phyloP scores from a whole-genome alignment of 2,797 vertebrate species.

The Pangasius macronema region DNA sequence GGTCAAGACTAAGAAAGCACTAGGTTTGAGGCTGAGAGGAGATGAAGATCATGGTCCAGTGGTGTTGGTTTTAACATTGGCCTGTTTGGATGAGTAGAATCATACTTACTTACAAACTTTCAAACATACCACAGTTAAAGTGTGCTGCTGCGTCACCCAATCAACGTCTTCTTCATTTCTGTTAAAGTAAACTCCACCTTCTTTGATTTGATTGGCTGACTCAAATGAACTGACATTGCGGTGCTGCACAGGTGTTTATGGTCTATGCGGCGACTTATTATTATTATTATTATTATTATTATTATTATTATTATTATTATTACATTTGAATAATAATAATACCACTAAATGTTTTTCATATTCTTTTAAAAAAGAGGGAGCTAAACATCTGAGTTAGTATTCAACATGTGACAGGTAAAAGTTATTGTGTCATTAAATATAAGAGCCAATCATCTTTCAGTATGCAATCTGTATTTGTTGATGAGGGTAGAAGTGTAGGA shows the following conservation, averaged over 20 bases:
- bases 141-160: background rate
- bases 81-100: background rate
- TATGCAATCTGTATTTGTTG: background rate
- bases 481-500: background rate
- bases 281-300: too few species aligned
- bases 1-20: background rate
- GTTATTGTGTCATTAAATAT: background rate
- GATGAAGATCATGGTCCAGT: background rate
- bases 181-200: background rate
- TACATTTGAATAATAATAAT: too few species aligned
- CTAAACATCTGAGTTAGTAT: background rate
- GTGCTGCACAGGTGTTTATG: background rate
- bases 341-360: background rate
- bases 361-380: background rate
- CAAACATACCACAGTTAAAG: background rate
- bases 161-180: background rate
- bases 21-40: background rate
- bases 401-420: background rate
- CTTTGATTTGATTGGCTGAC: background rate
- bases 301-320: too few species aligned
- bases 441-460: background rate
- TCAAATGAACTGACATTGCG: background rate
- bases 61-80: background rate
- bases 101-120: background rate
- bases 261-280: background rate